phyloP scores from a whole-genome alignment of 1,140 invertebrate genomes.

The Steinernema khuongi region DNA sequence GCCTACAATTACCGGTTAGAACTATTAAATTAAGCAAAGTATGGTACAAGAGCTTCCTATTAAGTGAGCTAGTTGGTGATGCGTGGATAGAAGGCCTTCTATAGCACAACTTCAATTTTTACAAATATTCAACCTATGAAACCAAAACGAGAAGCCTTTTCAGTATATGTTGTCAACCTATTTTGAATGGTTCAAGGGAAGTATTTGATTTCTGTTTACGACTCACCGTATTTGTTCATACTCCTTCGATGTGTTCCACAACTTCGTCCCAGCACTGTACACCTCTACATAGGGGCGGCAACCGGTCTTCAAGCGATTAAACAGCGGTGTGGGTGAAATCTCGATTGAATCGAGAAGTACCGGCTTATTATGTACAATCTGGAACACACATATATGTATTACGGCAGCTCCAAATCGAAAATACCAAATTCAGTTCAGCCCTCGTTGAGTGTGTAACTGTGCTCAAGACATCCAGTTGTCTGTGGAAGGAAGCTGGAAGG shows the following conservation, averaged over 20 bases:
- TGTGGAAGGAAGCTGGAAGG: slow-evolving; percentile 38
- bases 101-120: too few species aligned
- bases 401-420: neutral
- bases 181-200: too few species aligned
- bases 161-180: too few species aligned
- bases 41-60: too few species aligned
- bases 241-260: slow-evolving; percentile 75
- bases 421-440: slow-evolving; percentile 23
- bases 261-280: slow-evolving; percentile 76
- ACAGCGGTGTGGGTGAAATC: slow-evolving; percentile 33
- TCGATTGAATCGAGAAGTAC: slow-evolving; percentile 27
- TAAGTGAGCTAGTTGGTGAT: too few species aligned
- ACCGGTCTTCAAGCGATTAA: slow-evolving; percentile 69
- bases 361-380: slow-evolving; percentile 38
- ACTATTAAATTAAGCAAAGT: neutral
- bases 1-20: too few species aligned
- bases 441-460: slow-evolving; percentile 27
- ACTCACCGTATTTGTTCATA: slow-evolving; percentile 67
- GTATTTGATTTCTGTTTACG: too few species aligned
- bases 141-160: too few species aligned
- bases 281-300: slow-evolving; percentile 87
- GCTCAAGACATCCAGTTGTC: slow-evolving; percentile 30
- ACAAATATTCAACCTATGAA: too few species aligned
- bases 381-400: neutral
- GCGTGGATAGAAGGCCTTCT: too few species aligned